These are phyloP conservation scores for Nibea coibor DNA, from an alignment of 2,113 vertebrate species.

Conservation along the genomic window DNA sequence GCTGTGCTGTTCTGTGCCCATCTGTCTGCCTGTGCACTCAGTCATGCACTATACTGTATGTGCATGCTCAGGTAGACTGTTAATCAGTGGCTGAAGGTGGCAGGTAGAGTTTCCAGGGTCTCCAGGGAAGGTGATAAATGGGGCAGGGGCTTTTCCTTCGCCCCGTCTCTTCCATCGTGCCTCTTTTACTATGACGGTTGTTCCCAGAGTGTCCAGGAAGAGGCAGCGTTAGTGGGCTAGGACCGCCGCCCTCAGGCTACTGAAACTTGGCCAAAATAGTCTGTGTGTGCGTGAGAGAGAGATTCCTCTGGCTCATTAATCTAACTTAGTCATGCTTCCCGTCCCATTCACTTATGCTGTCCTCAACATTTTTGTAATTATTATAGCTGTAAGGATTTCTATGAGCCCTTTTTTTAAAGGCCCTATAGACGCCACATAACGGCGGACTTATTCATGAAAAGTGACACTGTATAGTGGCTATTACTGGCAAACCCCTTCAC, in stretches of 20 bases:
- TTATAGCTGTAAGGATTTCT: constrained; percentile 54
- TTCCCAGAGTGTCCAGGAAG: constrained; percentile 52
- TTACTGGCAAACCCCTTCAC: constrained; percentile 7
- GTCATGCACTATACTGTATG: constrained; percentile 34
- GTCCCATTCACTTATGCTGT: constrained; percentile 40
- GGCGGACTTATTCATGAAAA: constrained; percentile 29
- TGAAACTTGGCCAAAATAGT: constrained; percentile 49
- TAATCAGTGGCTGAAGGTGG: constrained; percentile 57
- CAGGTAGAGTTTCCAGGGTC: constrained; percentile 46
- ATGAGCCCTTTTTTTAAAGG: constrained; percentile 30
- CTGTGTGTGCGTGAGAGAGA: constrained; percentile 27
- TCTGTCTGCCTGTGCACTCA: constrained; percentile 36
- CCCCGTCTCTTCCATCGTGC: constrained; percentile 57
- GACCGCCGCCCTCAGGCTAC: constrained; percentile 36
- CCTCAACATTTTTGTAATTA: constrained; percentile 49
- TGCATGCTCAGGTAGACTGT: constrained; percentile 54
- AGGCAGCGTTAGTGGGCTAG: constrained; percentile 35
- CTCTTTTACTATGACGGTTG: constrained; percentile 62
- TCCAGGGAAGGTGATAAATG: constrained; percentile 55
- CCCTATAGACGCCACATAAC: constrained; percentile 12
- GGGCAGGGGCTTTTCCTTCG: constrained; percentile 53
- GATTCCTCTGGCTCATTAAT: constrained; percentile 66
- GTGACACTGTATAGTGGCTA: constrained; percentile 8
- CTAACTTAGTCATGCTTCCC: constrained; percentile 64
- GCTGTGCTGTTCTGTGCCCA: constrained; percentile 28